phyloP scores from a whole-genome alignment of 2,888 invertebrate genomes.

The Thumatha senex region DNA sequence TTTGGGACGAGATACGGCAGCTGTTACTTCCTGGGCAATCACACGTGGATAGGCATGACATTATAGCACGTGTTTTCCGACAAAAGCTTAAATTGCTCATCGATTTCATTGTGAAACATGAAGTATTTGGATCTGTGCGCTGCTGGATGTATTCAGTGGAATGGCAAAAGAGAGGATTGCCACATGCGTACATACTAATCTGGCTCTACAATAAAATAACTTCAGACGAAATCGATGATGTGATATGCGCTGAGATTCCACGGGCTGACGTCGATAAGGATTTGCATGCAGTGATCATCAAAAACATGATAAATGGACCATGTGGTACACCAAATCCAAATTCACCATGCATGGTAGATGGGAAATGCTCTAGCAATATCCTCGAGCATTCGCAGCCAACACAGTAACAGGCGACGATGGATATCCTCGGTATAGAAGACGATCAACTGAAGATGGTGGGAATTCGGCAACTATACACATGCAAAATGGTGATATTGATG shows the following conservation, averaged over 20 bases:
- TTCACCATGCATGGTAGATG: not conserved
- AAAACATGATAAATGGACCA: not conserved
- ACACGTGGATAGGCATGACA: too few relatives aligned
- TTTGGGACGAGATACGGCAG: too few relatives aligned
- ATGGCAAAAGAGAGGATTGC: not conserved
- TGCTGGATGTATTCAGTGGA: not conserved
- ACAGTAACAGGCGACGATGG: not conserved
- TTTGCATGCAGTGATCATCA: not conserved
- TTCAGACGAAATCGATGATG: not conserved
- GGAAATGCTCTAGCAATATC: not conserved
- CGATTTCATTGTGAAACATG: not conserved
- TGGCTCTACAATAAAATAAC: not conserved
- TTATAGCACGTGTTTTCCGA: too few relatives aligned
- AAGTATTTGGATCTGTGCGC: not conserved
- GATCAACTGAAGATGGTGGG: not conserved
- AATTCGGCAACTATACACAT: not conserved
- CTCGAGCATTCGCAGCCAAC: not conserved
- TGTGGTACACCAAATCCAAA: not conserved
- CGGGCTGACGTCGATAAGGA: not conserved
- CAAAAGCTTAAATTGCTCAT: not conserved
- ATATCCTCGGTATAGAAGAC: not conserved
- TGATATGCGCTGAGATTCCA: not conserved
- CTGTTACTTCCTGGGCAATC: too few relatives aligned
- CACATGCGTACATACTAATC: not conserved
- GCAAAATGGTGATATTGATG: not conserved